A percentile compares a stretch with the other conserved stretches of the same genome.
Conservation (phyloP, 2,888 invertebrate genomes). For the Germaria angustata region DNA sequence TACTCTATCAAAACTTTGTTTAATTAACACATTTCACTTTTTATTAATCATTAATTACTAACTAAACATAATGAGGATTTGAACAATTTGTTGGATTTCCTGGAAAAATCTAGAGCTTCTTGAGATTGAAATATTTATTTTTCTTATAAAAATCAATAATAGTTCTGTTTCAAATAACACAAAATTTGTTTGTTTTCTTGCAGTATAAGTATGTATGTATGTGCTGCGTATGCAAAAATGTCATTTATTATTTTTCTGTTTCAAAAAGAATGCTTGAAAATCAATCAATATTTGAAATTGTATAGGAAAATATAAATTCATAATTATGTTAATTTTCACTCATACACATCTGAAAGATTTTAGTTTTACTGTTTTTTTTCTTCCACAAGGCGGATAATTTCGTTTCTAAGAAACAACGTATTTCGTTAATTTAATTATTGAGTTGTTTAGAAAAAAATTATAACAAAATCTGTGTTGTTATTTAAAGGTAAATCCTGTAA, state of each 20-base stretch:
- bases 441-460: neutral
- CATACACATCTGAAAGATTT: neutral
- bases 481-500: neutral
- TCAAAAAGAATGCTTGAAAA: neutral
- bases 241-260: neutral
- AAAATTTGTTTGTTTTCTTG: neutral
- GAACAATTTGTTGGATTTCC: neutral
- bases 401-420: constrained; percentile 6
- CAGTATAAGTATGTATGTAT: too few species aligned
- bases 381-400: neutral
- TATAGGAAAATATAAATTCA: constrained; percentile 23
- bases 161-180: neutral
- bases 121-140: neutral
- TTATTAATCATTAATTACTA: neutral
- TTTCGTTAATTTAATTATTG: constrained; percentile 48
- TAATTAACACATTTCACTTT: too few species aligned
- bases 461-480: constrained; percentile 10
- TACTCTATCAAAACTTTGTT: too few species aligned
- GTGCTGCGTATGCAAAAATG: neutral
- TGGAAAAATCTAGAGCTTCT: neutral
- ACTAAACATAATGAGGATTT: neutral
- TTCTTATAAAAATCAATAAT: constrained; percentile 34
- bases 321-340: constrained; percentile 19
- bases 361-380: neutral
- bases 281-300: constrained; percentile 39